A percentile compares a stretch with the other conserved stretches of the same genome.
Conservation (phyloP, 64 coral and sea anemone species). For the Montipora sp. region DNA sequence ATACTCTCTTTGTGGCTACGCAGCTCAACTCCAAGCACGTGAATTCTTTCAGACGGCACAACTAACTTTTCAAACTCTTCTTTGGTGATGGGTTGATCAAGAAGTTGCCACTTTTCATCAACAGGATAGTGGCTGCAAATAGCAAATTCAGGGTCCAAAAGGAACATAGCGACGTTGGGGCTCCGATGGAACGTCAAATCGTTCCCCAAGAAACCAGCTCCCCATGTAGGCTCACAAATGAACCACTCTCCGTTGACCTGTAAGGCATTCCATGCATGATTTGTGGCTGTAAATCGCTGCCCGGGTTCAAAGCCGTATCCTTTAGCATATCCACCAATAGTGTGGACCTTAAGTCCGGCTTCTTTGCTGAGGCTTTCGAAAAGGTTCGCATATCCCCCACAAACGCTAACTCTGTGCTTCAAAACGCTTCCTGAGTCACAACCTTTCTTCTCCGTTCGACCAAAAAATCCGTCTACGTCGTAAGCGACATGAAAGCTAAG, state of each 20-base stretch:
- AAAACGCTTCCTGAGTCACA: slow-evolving; percentile 73
- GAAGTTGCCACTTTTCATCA: slow-evolving; percentile 67
- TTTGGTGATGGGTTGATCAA: slow-evolving; percentile 74
- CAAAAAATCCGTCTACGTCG: slow-evolving; percentile 77
- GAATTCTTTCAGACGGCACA: slow-evolving; percentile 73
- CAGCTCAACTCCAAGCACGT: slow-evolving; percentile 60
- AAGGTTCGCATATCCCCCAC: slow-evolving; percentile 77
- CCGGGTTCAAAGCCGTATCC: slow-evolving; percentile 80
- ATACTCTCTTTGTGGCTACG: slow-evolving; percentile 81
- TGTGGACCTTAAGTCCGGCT: slow-evolving; percentile 42
- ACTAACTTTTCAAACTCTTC: slow-evolving; percentile 85
- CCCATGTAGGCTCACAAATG: slow-evolving; percentile 85
- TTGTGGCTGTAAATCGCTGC: slow-evolving; percentile 54
- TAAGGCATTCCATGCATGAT: slow-evolving; percentile 84
- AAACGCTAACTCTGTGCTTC: slow-evolving; percentile 37
- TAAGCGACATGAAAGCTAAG: slow-evolving; percentile 77
- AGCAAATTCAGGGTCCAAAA: slow-evolving; percentile 75
- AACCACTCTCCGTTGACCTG: slow-evolving; percentile 71
- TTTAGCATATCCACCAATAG: slow-evolving; percentile 73
- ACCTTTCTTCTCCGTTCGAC: slow-evolving; percentile 41
- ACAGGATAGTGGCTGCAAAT: slow-evolving; percentile 80
- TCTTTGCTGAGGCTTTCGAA: slow-evolving; percentile 79
- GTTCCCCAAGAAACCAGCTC: slow-evolving; percentile 74
- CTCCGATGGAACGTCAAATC: slow-evolving; percentile 76
- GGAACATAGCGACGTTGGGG: slow-evolving; percentile 73